These are phyloP conservation scores for Sebastes dallii DNA, from an alignment of 2,797 vertebrate genomes.

Conservation along the genomic window DNA sequence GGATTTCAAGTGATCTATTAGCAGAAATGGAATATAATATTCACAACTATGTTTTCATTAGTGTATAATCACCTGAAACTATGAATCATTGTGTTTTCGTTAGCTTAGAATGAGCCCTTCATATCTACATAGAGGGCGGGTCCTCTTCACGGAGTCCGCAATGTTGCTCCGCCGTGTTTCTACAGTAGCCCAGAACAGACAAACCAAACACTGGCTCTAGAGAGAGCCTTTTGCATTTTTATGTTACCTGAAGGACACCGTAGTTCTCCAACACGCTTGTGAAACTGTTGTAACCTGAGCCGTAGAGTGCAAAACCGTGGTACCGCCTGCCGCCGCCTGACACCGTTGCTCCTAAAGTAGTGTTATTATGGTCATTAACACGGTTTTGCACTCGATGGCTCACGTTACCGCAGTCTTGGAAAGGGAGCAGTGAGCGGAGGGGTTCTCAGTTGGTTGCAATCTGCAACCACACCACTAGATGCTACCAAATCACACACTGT, in stretches of 20 bases:
- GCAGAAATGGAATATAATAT: too few relatives aligned
- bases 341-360: not conserved
- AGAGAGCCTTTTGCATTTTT: not conserved
- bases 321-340: not conserved
- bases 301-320: too few relatives aligned
- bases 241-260: not conserved
- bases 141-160: not conserved
- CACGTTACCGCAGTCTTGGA: not conserved
- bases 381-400: too few relatives aligned
- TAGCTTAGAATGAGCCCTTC: not conserved
- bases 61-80: too few relatives aligned
- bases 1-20: too few relatives aligned
- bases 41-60: too few relatives aligned
- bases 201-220: not conserved
- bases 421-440: not conserved
- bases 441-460: not conserved
- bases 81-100: not conserved
- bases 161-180: not conserved
- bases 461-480: not conserved
- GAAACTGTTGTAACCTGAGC: too few relatives aligned
- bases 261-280: not conserved
- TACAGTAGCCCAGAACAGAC: not conserved
- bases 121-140: not conserved
- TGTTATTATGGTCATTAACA: not conserved
- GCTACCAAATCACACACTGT: not conserved